Evolutionary conservation across 2,113 vertebrate genomes (phyloP).

Genomic region (Beaufortia kweichowensis): DNA sequence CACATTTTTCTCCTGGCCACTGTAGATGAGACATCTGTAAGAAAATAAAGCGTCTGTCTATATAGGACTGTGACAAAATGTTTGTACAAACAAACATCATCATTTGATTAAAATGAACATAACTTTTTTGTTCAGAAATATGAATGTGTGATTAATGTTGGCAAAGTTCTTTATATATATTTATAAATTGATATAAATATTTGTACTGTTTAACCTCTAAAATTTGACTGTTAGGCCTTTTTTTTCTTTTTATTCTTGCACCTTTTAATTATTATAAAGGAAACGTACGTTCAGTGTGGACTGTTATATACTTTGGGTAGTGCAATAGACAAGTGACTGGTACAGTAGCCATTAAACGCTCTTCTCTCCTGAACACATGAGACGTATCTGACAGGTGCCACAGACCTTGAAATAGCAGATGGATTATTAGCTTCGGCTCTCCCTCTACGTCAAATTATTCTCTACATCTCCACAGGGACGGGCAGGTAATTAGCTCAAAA

Average conservation of each 20-base stretch:
- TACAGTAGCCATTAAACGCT: constrained; percentile 21
- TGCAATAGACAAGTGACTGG: constrained; percentile 11
- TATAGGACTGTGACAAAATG: neutral
- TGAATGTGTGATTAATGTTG: too few species aligned
- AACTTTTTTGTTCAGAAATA: too few species aligned
- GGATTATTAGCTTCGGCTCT: constrained; percentile 50
- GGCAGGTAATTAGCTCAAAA: constrained; percentile 52
- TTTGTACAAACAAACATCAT: neutral
- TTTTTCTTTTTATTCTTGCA: too few species aligned
- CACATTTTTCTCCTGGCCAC: neutral
- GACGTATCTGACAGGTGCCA: constrained; percentile 43
- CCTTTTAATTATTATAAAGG: neutral
- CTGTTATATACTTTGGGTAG: constrained; percentile 16
- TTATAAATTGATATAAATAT: too few species aligned
- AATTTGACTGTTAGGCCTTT: too few species aligned
- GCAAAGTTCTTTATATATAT: too few species aligned
- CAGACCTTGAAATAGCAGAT: constrained; percentile 37
- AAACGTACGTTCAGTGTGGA: neutral
- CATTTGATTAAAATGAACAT: too few species aligned
- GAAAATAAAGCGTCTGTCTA: neutral
- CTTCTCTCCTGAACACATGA: constrained; percentile 17
- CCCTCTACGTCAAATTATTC: constrained; percentile 50
- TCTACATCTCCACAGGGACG: constrained; percentile 42
- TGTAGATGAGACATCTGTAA: neutral
- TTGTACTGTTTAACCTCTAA: too few species aligned